Base-by-base conservation (phyloP, 2,888 invertebrate genomes). In the Automeris io region DNA sequence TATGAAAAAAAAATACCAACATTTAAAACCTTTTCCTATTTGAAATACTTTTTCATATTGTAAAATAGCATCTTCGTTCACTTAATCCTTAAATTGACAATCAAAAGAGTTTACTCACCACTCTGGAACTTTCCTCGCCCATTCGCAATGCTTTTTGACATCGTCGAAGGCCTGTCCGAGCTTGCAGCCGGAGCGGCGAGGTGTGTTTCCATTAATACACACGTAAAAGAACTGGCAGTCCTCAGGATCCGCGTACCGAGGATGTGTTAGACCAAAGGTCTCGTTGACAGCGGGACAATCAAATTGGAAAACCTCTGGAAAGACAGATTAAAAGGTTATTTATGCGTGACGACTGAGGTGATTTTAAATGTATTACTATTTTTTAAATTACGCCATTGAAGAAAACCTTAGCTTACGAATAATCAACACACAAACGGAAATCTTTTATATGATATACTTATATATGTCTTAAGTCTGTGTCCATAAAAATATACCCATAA, bases 151-250 rank as follows among this genome's bases (percentile, higher is more conserved):
- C 61, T 92, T 92, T 41, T 86, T 88, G 6, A 88, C 89, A 39
- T 95, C 95, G 61, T 96, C 95, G 75, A 96, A 97, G 6, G 93
- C 97, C 71, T 95, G 95, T 2, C 96, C 96, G 18, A 94, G 88
- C 72, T 93, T 94, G 81, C 96, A 97, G 11, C 96, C 96, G 50
- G 93, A 95, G 41, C 95, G 89, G 12, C 96, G 88, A 0, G 96
- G 95, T 0, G 91, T 90, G 51, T 93, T 91, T 0, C 96, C 96
- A 61, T 96, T 95, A 54, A 96, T 94, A 73, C 96, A 96, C 6
- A 96, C 95, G 74, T 95, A 96, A 88, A 96, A 96, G 87, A 89
- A 96, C 78, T 95, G 96, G 56, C 96, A 96, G 70, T 96, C 95
- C 11, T 94, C 93, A 8, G 93, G 92, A 72, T 96, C 96, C 0